Percentiles rank a stretch among this genome's conserved stretches.
Conservation (phyloP, 2,888 invertebrate genomes). For the Erebia aethiops region DNA sequence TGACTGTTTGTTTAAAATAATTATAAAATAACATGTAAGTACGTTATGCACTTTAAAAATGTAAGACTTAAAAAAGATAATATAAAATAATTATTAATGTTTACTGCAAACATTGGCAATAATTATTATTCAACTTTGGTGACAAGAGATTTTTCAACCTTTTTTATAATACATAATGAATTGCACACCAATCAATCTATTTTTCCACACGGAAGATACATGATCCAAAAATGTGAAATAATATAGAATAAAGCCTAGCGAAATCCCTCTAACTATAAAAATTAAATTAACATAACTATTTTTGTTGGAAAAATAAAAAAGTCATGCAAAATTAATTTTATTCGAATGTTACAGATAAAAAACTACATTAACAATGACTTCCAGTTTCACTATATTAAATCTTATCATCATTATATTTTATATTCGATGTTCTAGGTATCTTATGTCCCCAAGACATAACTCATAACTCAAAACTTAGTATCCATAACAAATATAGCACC, state of each 20-base stretch:
- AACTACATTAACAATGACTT: not conserved
- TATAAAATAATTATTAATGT: too few relatives aligned
- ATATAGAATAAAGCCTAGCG: too few relatives aligned
- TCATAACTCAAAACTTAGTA: slow-evolving; percentile 38
- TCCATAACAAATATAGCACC: slow-evolving; percentile 69
- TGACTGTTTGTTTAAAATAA: not conserved
- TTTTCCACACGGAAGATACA: not conserved
- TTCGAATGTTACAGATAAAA: not conserved
- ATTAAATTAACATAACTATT: too few relatives aligned
- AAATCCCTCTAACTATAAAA: too few relatives aligned
- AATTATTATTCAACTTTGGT: not conserved
- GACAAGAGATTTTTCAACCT: too few relatives aligned
- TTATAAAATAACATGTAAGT: not conserved
- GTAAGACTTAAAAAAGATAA: not conserved
- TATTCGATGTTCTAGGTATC: slow-evolving; percentile 26
- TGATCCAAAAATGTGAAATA: too few relatives aligned
- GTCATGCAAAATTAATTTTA: not conserved
- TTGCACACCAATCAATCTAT: too few relatives aligned
- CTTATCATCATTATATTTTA: not conserved
- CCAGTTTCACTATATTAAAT: too few relatives aligned
- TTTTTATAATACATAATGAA: too few relatives aligned
- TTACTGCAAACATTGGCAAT: too few relatives aligned
- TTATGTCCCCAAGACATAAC: slow-evolving; percentile 46
- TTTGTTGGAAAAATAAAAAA: too few relatives aligned
- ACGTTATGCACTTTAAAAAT: not conserved